Evolutionary conservation across 1,140 invertebrate species (phyloP).

Genomic region (Acromyrmex heyeri): DNA sequence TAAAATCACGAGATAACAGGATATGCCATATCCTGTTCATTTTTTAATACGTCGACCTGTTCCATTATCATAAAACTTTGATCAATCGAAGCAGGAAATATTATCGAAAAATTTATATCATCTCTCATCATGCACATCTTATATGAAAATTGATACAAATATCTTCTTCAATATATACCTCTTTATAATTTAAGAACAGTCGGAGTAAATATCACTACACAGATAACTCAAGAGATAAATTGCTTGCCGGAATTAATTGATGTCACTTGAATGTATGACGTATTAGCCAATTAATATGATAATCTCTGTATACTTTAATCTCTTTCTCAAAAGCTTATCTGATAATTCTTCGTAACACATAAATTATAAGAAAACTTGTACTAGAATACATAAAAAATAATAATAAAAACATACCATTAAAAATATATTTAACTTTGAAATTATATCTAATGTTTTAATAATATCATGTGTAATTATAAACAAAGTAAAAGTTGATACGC

Average conservation of each 20-base stretch:
- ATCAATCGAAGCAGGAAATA: neutral
- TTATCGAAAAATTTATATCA: constrained; percentile 26
- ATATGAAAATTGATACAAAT: too few species aligned
- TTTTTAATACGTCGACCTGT: neutral
- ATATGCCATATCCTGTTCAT: neutral
- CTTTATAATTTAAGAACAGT: neutral
- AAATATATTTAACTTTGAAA: neutral
- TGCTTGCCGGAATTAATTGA: neutral
- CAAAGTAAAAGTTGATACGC: neutral
- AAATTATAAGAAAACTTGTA: neutral
- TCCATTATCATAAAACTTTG: neutral
- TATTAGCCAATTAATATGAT: neutral
- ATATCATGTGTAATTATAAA: neutral
- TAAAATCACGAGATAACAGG: constrained; percentile 45
- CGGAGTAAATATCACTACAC: neutral
- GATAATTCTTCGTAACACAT: neutral
- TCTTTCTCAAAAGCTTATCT: neutral
- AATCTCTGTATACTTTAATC: neutral
- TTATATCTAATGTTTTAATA: constrained; percentile 11
- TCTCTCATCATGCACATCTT: neutral
- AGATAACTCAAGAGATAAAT: neutral
- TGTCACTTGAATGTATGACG: constrained; percentile 5
- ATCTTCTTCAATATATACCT: neutral
- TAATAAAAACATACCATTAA: neutral
- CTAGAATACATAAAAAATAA: neutral